Evolutionary conservation across 1,140 invertebrate species (phyloP).

Genomic region (Papilio polytes): DNA sequence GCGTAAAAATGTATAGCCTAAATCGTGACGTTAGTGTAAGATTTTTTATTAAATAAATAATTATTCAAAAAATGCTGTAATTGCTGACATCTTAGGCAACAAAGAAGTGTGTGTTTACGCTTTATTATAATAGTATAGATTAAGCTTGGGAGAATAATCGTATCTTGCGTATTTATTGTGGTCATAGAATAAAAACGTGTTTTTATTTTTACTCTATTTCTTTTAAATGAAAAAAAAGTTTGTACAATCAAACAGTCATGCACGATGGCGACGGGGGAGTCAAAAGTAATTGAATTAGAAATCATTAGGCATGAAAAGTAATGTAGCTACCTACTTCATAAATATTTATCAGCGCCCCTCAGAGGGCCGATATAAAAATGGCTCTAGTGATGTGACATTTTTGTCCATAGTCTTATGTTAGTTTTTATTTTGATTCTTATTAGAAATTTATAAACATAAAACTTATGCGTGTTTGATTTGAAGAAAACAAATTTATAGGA

Average conservation of each 20-base stretch:
- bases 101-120: no score
- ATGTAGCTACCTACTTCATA: slow-evolving; percentile 43
- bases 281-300: slow-evolving; percentile 47
- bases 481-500: no score
- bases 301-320: slow-evolving; percentile 47
- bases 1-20: no score
- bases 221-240: neutral
- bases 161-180: no score
- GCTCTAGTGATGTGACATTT: slow-evolving; percentile 42
- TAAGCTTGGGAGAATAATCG: no score
- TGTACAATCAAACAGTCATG: neutral
- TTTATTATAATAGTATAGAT: no score
- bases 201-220: neutral
- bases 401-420: slow-evolving; percentile 27
- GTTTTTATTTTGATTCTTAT: neutral
- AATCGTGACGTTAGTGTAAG: no score
- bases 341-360: slow-evolving; percentile 43
- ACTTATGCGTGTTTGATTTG: no score
- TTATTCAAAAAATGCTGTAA: no score
- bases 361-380: slow-evolving; percentile 46
- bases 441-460: neutral
- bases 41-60: no score
- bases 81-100: no score
- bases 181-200: no score
- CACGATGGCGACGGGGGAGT: neutral